Base-by-base conservation (phyloP, 2,113 vertebrate species). In the Colaptes auratus region DNA sequence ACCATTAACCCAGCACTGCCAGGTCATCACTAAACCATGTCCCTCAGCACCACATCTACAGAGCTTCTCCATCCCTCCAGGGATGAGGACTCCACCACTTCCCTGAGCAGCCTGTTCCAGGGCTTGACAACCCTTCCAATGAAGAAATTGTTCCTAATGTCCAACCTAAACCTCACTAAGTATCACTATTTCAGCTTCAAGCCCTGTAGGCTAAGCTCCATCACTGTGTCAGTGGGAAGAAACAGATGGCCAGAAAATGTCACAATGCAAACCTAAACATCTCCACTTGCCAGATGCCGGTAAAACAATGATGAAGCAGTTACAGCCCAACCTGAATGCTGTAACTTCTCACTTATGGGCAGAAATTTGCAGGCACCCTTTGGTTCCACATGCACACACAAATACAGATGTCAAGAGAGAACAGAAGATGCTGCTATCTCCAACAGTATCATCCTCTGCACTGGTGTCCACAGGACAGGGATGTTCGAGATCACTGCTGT, bases 311-410 rank as follows among this genome's bases (percentile, higher is more conserved):
- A 28, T 6, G 19, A 20, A 5, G 59, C 1, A 0, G 55, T 61
- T 33, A 42, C 18, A 52, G 28, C 48, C 30, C 52, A 28, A 44
- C 5, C 53, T 2, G 0, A 52, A 71, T 1, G 53, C 44, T 39
- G 50, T 27, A 33, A 65, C 44, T 59, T 71, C 19, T 46, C 25
- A 6, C 44, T 66, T 35, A 33, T 0, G 10, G 36, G 18, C 28
- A 16, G 44, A 39, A 42, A 58, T 7, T 1, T 8, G 36, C 50
- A 25, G 30, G 13, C 31, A 46, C 33, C 36, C 46, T 44, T 52
- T 0, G 1, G 31, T 28, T 52, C 42, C 31, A 56, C 0, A 2
- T 11, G 28, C 7, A 6, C 12, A 35, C 20, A 7, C 24, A 56
- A 60, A 66, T 5, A 71, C 0, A 48, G 46, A 27, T 12, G 16